phyloP scores from a whole-genome alignment of 1,140 invertebrate genomes.

The Saccostrea echinata region DNA sequence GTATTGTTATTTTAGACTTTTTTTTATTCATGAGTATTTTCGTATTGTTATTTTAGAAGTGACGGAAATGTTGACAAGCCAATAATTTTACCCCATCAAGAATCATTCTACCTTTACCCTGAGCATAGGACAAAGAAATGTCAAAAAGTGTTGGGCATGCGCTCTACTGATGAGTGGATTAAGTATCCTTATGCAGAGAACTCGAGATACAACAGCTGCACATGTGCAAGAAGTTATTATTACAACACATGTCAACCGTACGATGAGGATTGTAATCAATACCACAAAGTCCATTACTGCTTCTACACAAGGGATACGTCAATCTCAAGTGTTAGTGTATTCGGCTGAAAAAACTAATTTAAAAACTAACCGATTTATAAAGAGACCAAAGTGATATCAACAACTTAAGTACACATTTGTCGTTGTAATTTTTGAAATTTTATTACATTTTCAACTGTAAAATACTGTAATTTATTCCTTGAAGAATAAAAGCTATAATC shows the following conservation, averaged over 20 bases:
- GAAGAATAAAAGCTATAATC: too few relatives aligned
- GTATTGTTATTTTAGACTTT: too few relatives aligned
- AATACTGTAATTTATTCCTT: too few relatives aligned
- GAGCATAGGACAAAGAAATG: neutral
- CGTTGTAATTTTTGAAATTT: too few relatives aligned
- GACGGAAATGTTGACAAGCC: neutral
- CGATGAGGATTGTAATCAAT: neutral
- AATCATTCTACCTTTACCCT: constrained; percentile 19
- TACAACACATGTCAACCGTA: neutral
- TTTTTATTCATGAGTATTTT: too few relatives aligned
- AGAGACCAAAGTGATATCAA: too few relatives aligned
- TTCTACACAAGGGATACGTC: neutral
- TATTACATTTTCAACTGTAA: too few relatives aligned
- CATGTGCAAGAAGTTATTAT: neutral
- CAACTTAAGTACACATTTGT: too few relatives aligned
- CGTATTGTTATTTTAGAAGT: neutral
- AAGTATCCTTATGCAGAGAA: neutral
- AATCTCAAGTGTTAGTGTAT: neutral
- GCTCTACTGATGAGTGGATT: constrained; percentile 4
- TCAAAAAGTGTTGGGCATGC: constrained; percentile 16
- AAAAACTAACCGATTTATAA: too few relatives aligned
- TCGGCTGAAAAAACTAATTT: neutral
- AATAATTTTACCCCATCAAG: constrained; percentile 4
- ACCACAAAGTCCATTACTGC: constrained; percentile 3
- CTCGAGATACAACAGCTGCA: neutral